A percentile compares a stretch with the other conserved stretches of the same genome.
phyloP scores from a whole-genome alignment of 2,888 invertebrate genomes.

The Oscheius sp. region DNA sequence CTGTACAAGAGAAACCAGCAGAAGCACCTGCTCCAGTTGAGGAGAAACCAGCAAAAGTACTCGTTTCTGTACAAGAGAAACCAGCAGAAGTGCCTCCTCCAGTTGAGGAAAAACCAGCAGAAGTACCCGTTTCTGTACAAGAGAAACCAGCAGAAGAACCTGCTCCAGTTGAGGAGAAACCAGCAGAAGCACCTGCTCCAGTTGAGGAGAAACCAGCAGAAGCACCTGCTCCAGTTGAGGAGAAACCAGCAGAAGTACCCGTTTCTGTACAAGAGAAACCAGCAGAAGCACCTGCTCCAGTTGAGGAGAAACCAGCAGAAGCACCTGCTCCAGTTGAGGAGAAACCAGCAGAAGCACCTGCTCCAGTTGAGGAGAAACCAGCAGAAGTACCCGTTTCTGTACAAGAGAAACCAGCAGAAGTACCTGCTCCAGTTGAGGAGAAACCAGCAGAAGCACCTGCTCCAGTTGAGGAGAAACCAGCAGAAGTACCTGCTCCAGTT shows the following conservation, averaged over 20 bases:
- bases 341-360: background rate
- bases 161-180: background rate
- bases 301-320: background rate
- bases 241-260: background rate
- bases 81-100: background rate
- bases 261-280: background rate
- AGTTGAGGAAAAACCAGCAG: background rate
- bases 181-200: background rate
- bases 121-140: background rate
- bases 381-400: background rate
- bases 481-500: background rate
- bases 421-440: constrained; percentile 1
- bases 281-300: background rate
- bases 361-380: constrained; percentile 3
- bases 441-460: background rate
- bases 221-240: background rate
- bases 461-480: constrained; percentile 1
- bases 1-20: background rate
- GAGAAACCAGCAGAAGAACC: background rate
- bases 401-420: background rate
- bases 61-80: background rate
- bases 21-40: background rate
- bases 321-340: background rate
- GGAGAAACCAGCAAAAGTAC: background rate
- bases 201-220: background rate